Conservation (phyloP, 1,140 invertebrate genomes). For the Drosophila sulfurigaster region DNA sequence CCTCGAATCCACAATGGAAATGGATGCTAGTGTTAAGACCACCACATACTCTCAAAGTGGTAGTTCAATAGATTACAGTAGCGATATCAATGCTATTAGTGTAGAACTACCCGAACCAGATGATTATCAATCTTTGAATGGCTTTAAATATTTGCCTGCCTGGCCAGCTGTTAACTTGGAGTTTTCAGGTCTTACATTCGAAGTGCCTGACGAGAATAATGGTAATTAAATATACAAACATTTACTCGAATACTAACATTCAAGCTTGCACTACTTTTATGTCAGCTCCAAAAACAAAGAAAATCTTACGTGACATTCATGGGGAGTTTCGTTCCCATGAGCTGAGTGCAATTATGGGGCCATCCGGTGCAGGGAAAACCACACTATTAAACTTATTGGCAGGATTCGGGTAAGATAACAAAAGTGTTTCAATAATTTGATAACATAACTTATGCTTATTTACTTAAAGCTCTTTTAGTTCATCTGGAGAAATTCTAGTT, state of each 20-base stretch:
- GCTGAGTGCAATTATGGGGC: conserved; percentile 91
- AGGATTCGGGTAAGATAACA: conserved; percentile 90
- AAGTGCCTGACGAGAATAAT: conserved; percentile 86
- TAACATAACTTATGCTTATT: background rate
- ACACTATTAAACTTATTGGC: conserved; percentile 94
- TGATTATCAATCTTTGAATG: conserved; percentile 56
- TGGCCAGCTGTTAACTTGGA: conserved; percentile 89
- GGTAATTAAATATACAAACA: conserved; percentile 69
- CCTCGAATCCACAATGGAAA: conserved; percentile 43
- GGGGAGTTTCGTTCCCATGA: conserved; percentile 86
- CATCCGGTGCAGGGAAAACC: conserved; percentile 96
- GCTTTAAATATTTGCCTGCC: conserved; percentile 87
- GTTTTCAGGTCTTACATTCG: conserved; percentile 90
- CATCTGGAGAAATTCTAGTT: conserved; percentile 88
- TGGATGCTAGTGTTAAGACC: background rate
- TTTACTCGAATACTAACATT: background rate
- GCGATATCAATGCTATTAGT: conserved; percentile 78
- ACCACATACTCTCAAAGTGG: conserved; percentile 52
- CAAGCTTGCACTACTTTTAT: background rate
- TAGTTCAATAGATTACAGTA: conserved; percentile 75
- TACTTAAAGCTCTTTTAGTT: conserved; percentile 71
- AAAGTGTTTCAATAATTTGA: background rate
- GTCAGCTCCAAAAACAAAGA: conserved; percentile 58
- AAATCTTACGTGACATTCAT: conserved; percentile 68
- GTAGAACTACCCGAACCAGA: conserved; percentile 60